phyloP scores from a whole-genome alignment of 2,888 invertebrate species.

The Myopa testacea region DNA sequence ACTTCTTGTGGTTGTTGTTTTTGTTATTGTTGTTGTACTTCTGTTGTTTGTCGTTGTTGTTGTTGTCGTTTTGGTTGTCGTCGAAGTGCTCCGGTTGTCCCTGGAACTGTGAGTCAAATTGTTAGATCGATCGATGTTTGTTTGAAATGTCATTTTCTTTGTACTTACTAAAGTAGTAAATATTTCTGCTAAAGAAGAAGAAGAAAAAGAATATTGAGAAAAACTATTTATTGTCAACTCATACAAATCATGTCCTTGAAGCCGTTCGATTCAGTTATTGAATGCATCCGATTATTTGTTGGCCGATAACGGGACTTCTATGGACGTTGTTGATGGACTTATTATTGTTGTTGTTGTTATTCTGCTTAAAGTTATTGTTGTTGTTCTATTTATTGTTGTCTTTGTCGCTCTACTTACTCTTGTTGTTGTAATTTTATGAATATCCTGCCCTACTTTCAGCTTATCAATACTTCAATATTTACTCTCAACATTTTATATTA shows the following conservation, averaged over 20 bases:
- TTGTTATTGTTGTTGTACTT: background rate
- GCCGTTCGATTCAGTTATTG: background rate
- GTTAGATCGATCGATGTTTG: background rate
- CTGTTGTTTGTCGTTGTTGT: too few species aligned
- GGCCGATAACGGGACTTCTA: background rate
- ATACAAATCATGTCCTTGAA: background rate
- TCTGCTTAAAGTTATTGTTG: background rate
- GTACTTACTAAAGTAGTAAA: too few species aligned
- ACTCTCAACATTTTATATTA: background rate
- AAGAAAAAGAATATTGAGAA: background rate
- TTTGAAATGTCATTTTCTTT: background rate
- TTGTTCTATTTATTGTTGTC: too few species aligned
- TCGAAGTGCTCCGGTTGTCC: background rate
- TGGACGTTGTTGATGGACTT: background rate
- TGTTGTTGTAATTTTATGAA: background rate
- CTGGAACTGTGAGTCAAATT: background rate
- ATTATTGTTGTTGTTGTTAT: background rate
- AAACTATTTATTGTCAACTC: background rate
- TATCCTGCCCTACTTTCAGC: background rate
- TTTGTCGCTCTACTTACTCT: background rate
- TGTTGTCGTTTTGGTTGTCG: background rate
- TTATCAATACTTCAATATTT: background rate
- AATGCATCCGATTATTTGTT: constrained; percentile 1
- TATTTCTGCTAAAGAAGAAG: too few species aligned
- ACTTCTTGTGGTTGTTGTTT: background rate